phyloP scores from a whole-genome alignment of 37 sponge, comb jelly and placozoan genomes.

The Mnemiopsis leidyi region DNA sequence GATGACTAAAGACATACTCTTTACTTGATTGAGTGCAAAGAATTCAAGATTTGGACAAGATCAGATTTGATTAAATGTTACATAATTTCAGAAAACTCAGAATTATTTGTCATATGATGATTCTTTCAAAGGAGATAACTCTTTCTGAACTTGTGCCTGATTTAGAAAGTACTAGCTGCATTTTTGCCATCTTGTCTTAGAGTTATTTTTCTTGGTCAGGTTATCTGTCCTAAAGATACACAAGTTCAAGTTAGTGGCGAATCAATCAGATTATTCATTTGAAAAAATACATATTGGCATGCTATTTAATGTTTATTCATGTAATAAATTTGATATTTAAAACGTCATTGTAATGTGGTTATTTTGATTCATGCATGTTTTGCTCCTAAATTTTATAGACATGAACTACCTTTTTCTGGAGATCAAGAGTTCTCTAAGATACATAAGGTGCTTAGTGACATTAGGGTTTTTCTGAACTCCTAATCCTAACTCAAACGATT shows the following conservation, averaged over 20 bases:
- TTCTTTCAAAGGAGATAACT: background rate
- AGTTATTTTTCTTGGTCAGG: background rate
- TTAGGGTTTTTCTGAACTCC: too few relatives aligned
- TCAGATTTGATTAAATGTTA: background rate
- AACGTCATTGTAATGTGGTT: background rate
- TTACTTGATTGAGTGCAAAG: background rate
- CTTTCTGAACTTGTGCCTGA: background rate
- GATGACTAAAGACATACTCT: constrained; percentile 7
- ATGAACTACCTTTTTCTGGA: too few relatives aligned
- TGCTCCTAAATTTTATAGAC: too few relatives aligned
- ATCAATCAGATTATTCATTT: too few relatives aligned
- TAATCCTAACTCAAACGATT: too few relatives aligned
- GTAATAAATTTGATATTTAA: background rate
- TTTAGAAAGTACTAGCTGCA: too few relatives aligned
- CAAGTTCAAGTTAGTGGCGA: background rate
- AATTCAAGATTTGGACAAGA: background rate
- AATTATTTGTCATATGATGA: background rate
- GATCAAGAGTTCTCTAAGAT: too few relatives aligned
- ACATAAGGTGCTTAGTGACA: too few relatives aligned
- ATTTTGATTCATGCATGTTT: background rate
- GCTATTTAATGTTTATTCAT: background rate
- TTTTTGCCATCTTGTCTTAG: background rate
- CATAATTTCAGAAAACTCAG: background rate
- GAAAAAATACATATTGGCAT: background rate
- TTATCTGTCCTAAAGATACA: background rate